A percentile compares a stretch with the other conserved stretches of the same genome.
Conservation (phyloP, 2,888 invertebrate species). For the Trichopria drosophilae region DNA sequence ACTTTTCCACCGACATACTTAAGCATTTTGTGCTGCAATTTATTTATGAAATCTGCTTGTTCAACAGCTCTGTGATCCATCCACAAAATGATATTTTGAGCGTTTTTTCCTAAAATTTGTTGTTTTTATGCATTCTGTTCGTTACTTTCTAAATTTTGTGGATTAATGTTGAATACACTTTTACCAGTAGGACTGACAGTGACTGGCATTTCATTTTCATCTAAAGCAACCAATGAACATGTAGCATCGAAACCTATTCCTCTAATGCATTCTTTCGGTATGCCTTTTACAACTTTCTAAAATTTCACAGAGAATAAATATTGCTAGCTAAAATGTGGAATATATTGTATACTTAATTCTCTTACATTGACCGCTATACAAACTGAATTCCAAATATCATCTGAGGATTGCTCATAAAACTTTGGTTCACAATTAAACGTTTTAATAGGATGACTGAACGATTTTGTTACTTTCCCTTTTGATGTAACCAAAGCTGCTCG, state of each 20-base stretch:
- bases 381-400: constrained; percentile 83
- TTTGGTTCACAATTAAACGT: constrained; percentile 78
- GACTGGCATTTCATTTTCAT: constrained; percentile 69
- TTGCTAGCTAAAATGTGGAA: not conserved
- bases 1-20: constrained; percentile 89
- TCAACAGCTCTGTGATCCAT: constrained; percentile 85
- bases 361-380: constrained; percentile 75
- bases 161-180: no score
- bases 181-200: constrained; percentile 70
- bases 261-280: constrained; percentile 66
- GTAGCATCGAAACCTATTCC: constrained; percentile 96
- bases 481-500: constrained; percentile 79
- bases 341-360: constrained; percentile 12
- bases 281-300: constrained; percentile 66
- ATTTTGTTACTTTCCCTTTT: constrained; percentile 69
- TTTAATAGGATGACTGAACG: constrained; percentile 68
- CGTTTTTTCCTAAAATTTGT: constrained; percentile 61
- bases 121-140: not conserved
- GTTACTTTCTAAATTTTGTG: not conserved
- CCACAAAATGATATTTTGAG: constrained; percentile 88
- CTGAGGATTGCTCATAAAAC: constrained; percentile 88
- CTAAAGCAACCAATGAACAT: constrained; percentile 85
- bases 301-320: constrained; percentile 12
- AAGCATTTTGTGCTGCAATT: constrained; percentile 72
- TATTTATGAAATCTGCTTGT: constrained; percentile 82